phyloP scores from a whole-genome alignment of 2,797 vertebrate species.

The Propithecus perrieri region DNA sequence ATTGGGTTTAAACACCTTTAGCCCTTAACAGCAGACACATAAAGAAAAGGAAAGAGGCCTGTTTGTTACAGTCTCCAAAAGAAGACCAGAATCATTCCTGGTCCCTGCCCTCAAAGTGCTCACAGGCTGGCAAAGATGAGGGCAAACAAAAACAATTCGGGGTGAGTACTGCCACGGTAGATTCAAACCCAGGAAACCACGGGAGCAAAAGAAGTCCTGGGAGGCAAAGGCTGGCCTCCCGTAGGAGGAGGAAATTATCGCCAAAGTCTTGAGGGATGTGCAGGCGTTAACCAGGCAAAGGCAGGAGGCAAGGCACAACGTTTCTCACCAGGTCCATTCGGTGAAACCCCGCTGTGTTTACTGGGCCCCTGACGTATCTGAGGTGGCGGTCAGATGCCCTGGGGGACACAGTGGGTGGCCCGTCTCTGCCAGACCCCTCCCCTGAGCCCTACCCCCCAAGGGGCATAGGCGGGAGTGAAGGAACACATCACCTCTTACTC shows the following conservation, averaged over 20 bases:
- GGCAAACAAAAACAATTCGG: not conserved
- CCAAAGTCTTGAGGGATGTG: not conserved
- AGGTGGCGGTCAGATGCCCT: not conserved
- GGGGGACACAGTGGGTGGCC: not conserved
- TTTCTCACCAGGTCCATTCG: not conserved
- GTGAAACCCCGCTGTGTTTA: not conserved
- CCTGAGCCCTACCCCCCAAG: rapidly evolving
- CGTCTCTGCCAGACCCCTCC: too few relatives aligned
- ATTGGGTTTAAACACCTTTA: not conserved
- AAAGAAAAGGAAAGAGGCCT: not conserved
- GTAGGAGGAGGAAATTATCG: not conserved
- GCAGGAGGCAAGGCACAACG: too few relatives aligned
- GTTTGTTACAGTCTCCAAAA: not conserved
- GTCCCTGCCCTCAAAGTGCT: not conserved
- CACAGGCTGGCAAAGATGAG: not conserved
- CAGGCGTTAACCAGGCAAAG: not conserved
- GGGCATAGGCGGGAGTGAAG: not conserved
- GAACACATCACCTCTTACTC: not conserved
- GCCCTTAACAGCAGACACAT: not conserved
- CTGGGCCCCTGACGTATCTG: not conserved
- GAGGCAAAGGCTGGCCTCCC: not conserved
- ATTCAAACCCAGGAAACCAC: not conserved
- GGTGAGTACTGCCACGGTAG: not conserved
- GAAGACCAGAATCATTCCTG: not conserved
- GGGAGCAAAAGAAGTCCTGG: not conserved